Conservation (phyloP, 1,140 invertebrate species). For the Ericerus pela region DNA sequence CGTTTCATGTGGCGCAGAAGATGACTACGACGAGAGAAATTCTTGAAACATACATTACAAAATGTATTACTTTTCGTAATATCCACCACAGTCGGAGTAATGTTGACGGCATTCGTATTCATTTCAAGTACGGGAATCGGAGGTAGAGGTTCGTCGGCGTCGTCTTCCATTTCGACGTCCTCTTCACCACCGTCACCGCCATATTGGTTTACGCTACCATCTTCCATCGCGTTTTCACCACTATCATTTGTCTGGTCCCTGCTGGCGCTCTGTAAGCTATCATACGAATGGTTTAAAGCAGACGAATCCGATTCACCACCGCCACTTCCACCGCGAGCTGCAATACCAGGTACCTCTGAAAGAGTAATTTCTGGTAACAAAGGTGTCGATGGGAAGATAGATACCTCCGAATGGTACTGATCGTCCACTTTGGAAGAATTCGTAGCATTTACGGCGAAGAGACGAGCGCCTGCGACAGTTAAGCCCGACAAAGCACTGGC, state of each 20-base stretch:
- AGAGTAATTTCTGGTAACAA: constrained; percentile 16
- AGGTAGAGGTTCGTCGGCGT: neutral
- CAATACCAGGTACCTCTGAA: too few species aligned
- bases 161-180: constrained; percentile 11
- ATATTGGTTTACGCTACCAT: neutral
- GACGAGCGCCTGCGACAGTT: neutral
- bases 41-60: constrained; percentile 21
- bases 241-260: neutral
- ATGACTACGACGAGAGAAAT: constrained; percentile 22
- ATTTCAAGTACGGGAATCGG: constrained; percentile 10
- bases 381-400: constrained; percentile 12
- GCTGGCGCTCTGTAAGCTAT: neutral
- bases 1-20: constrained; percentile 22
- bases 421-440: neutral
- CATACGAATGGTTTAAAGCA: neutral
- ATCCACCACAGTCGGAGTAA: neutral
- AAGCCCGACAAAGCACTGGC: neutral
- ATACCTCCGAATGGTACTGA: constrained; percentile 2
- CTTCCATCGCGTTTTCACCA: neutral
- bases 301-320: neutral
- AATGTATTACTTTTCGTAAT: constrained; percentile 16
- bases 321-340: too few species aligned
- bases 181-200: neutral
- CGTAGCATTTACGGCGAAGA: neutral
- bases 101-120: constrained; percentile 14